phyloP scores from a whole-genome alignment of 2,888 invertebrate genomes.

The Leptopilina myrica region DNA sequence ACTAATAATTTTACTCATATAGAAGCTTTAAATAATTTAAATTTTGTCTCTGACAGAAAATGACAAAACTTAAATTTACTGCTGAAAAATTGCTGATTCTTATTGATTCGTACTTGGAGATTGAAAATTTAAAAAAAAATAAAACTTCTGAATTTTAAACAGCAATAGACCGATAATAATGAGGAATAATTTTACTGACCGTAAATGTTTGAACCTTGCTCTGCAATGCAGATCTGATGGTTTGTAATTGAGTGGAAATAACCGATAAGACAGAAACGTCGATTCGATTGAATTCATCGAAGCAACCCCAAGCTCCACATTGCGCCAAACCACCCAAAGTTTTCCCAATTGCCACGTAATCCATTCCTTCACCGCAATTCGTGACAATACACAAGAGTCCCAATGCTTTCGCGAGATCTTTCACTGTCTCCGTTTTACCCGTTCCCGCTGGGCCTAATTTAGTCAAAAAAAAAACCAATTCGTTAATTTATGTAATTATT shows the following conservation, averaged over 20 bases:
- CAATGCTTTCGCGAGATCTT: constrained; percentile 94
- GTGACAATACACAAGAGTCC: constrained; percentile 90
- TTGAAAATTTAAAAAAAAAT: too few species aligned
- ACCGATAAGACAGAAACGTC: constrained; percentile 95
- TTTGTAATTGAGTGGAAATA: constrained; percentile 94
- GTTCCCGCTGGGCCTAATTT: constrained; percentile 85
- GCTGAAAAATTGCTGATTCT: too few species aligned
- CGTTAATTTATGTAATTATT: too few species aligned
- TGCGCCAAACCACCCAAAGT: constrained; percentile 88
- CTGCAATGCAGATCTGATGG: constrained; percentile 89
- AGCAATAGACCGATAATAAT: constrained; percentile 3
- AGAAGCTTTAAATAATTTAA: too few species aligned
- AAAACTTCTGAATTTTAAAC: not conserved
- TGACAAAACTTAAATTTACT: too few species aligned
- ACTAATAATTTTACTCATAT: too few species aligned
- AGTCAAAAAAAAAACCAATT: too few species aligned
- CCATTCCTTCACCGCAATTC: constrained; percentile 96
- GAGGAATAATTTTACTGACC: constrained; percentile 76
- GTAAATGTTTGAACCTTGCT: constrained; percentile 86
- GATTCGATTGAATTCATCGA: constrained; percentile 96
- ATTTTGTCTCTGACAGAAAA: too few species aligned
- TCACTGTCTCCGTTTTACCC: constrained; percentile 94
- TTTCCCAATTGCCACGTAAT: constrained; percentile 88
- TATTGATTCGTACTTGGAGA: too few species aligned
- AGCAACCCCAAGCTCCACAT: constrained; percentile 97